Evolutionary conservation across 2,888 invertebrate species (phyloP), one percentile per base, ranked within the genome.

Genomic region (Sarcophaga variegata): DNA sequence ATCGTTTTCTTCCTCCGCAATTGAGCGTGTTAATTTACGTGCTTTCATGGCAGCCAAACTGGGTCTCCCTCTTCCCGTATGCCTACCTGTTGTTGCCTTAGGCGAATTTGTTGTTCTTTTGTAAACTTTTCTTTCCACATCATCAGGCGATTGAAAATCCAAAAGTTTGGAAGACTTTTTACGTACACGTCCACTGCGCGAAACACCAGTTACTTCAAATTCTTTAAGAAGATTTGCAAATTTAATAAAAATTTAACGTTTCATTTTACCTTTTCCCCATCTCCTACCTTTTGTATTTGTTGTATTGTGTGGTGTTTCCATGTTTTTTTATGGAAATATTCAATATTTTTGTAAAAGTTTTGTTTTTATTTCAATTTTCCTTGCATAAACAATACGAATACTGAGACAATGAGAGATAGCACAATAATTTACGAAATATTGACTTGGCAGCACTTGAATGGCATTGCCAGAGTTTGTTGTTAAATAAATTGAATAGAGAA

Each of bases 91-190:
- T n/a, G 66, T 45, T 59, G 71, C 14, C 70, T 81, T 83, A 14
- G 83, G 60, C 37, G 87, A 77, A 10, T 59, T 62, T 10, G 84
- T 85, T 12, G 84, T 64, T 63, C 84, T 81, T 84, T 87, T 87
- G 54, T 79, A 87, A 3, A 87, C 67, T 81, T 91, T 91, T 62
- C 92, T 91, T 67, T 94, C 97, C 75, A 97, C 95, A 91, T 97
- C 98, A 92, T 98, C 98, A 0, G 97, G 97, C 0, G 97, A 97
- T 92, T 97, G 97, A 94, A 98, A 99, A 93, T 98, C 99, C 94
- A 97, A 96, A 66, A 99, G 94, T 92, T 99, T 98, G 0, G 98
- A 98, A 22, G 98, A 98, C 93, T 98, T 99, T 94, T 99, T 99
- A 80, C 98, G 94, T 0, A 98, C 97, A 82, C 98, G 95, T 27